Evolutionary conservation across 2,888 invertebrate species (phyloP), one percentile per base, ranked within the genome.

Genomic region (Rotaria macrura): DNA sequence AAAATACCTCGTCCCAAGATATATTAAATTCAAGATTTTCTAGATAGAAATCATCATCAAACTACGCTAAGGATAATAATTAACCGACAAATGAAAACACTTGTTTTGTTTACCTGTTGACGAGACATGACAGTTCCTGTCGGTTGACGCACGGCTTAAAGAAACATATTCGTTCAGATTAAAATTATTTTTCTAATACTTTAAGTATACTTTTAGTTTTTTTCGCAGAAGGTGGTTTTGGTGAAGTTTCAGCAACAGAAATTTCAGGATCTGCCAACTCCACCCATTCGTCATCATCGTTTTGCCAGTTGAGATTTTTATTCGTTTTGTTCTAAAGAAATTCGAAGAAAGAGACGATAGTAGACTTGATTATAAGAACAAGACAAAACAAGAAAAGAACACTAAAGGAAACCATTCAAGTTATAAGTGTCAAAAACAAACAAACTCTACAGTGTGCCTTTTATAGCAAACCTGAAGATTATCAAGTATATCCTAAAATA

Each of bases 281-380:
- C 14, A 79, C 79, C 43, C 43, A 40, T 79, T 79, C 79, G 9
- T 79, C 79, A 43, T 79, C 79, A 79, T 79, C 79, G 43, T 79
- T 79, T 79, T 79, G 79, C 79, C 79, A 79, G 43, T 79, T 79
- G 9, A 79, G n/a, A 43, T 25, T 79, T 79, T 79, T 79, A n/a
- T 79, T 79, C 43, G 43, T 40, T 43, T 79, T 79, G 43, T 79
- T 79, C 79, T 79, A 43, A 43, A 40, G 2, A 65, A 14, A 40
- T 49, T 47, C 3, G 17, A 25, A 9, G 43, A 79, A 17, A 38
- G 9, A 43, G 20, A 43, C 20, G 38, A 72, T 7, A 2, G 38
- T 34, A 1, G 2, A 65, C 6, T 25, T 65, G 43, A 20, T 23
- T 38, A 34, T 34, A 34, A 25, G 6, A 7, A 40, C 2, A 40